These are phyloP conservation scores for Caenorhabditis sp. DNA, from an alignment of 2,888 invertebrate species.

Conservation along the genomic window DNA sequence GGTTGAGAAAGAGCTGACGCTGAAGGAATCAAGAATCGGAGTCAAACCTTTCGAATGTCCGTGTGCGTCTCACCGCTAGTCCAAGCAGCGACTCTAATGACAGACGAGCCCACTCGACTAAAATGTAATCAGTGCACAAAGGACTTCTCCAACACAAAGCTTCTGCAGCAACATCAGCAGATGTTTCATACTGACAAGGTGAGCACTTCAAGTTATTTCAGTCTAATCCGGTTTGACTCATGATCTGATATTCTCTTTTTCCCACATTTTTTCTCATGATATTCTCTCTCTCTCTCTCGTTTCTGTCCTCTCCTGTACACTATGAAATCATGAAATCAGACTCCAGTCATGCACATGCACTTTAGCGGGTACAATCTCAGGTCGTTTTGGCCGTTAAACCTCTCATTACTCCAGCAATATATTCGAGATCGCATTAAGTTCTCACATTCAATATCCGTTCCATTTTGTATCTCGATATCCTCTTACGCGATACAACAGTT, in stretches of 20 bases:
- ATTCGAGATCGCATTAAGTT: too few relatives aligned
- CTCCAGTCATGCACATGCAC: background rate
- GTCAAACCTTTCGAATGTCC: slow-evolving; percentile 40
- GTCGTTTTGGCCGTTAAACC: too few relatives aligned
- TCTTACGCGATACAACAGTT: background rate
- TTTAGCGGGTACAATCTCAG: slow-evolving; percentile 9
- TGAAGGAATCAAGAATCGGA: slow-evolving; percentile 10
- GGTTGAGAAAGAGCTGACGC: slow-evolving; percentile 38
- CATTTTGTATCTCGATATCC: background rate
- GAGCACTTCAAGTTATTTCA: slow-evolving; percentile 20
- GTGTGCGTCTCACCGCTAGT: slow-evolving; percentile 52
- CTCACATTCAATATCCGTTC: background rate
- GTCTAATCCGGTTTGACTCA: slow-evolving; percentile 8
- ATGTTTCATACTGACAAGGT: slow-evolving; percentile 78
- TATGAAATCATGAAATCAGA: slow-evolving; percentile 2
- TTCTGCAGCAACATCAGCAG: slow-evolving; percentile 75
- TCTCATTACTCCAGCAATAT: too few relatives aligned
- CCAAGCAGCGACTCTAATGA: slow-evolving; percentile 40
- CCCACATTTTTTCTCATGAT: background rate
- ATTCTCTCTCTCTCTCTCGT: background rate
- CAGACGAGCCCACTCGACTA: too few relatives aligned
- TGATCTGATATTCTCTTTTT: background rate
- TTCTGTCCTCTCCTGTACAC: slow-evolving; percentile 15
- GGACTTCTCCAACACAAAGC: slow-evolving; percentile 69
- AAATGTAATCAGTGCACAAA: slow-evolving; percentile 72